Evolutionary conservation across 2,888 invertebrate genomes (phyloP).

Genomic region (Leptinotarsa tumamoca): DNA sequence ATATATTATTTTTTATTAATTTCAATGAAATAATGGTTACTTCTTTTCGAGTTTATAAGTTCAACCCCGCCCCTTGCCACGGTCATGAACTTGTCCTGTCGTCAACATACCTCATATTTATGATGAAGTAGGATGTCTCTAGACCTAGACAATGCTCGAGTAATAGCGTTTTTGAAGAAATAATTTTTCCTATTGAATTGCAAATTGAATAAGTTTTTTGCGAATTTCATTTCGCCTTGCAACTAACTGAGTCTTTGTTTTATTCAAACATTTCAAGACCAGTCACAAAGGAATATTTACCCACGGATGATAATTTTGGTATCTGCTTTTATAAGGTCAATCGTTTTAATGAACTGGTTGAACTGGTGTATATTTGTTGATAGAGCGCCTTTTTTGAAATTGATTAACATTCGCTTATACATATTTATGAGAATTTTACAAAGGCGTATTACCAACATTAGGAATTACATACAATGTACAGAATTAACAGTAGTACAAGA

Average conservation of each 20-base stretch:
- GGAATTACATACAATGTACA: not conserved
- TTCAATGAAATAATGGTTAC: no score
- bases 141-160: no score
- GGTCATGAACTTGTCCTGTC: no score
- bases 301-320: not conserved
- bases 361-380: not conserved
- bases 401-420: not conserved
- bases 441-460: not conserved
- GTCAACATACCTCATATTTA: no score
- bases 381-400: not conserved
- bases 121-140: no score
- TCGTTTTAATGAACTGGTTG: slow-evolving; percentile 10
- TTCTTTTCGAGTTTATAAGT: no score
- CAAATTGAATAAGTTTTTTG: not conserved
- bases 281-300: not conserved
- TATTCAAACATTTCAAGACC: not conserved
- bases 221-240: not conserved
- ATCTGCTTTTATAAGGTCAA: not conserved
- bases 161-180: no score
- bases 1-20: no score
- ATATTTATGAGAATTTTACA: not conserved
- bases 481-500: no score
- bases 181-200: not conserved
- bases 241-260: not conserved
- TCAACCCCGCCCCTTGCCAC: no score